Base-by-base conservation (phyloP, 1,140 invertebrate species). In the Goniozus legneri region DNA sequence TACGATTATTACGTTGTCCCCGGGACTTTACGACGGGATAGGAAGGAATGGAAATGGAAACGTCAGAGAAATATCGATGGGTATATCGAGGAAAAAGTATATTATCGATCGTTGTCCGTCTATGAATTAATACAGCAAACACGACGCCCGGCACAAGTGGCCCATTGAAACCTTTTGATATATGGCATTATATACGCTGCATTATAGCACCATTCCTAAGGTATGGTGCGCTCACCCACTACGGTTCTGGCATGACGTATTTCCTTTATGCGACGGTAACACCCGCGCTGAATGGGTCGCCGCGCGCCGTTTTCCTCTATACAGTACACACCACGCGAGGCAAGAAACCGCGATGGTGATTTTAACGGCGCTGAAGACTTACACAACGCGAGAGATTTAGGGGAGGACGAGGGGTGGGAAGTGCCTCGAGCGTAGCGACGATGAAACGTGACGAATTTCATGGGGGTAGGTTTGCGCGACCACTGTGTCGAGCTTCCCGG, bases 131-230 rank as follows among this genome's bases (percentile, higher is more conserved):
- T 50, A 50, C 39, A 34, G 48, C 35, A n/a, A n/a, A n/a, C n/a
- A n/a, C n/a, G 24, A 35, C 20, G 45, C 37, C 35, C 44, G 44
- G 21, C 32, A 36, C 44, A 30, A 21, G 44, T 44, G 44, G 48
- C 33, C 48, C 34, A 47, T 50, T 50, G 44, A 50, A 50, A 50
- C 47, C 45, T 45, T 44, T 44, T 50, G 36, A 50, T 50, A 50
- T 50, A 50, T 32, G 35, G 38, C 44, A 50, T 32, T 47, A 45
- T 33, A 38, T 27, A 36, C 24, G 35, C 44, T 36, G 48, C 43
- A 50, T 50, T 47, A 50, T 50, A 36, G 47, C 35, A 44, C 33
- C 38, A 44, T 50, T 50, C 48, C 46, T 50, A 50, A 50, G 48
- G 36, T 36, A 50, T 38, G 31, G 43, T 36, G 21, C 46, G 30